Evolutionary conservation across 2,797 vertebrate species (phyloP).

Genomic region (Arrhamphus sclerolepis): DNA sequence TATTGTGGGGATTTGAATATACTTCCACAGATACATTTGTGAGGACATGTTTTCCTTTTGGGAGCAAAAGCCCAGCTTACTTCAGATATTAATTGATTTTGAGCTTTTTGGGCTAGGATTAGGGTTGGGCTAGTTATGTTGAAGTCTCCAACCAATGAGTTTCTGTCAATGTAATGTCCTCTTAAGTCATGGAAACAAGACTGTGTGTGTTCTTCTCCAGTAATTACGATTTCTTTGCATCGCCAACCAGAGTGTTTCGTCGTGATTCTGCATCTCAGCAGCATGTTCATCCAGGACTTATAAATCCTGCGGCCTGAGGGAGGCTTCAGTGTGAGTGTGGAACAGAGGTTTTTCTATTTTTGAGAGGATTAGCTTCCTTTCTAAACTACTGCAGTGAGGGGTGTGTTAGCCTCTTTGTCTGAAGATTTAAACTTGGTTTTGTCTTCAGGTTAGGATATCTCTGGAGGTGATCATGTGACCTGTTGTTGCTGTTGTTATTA

Average conservation of each 20-base stretch:
- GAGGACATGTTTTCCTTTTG: too few species aligned
- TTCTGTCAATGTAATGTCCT: neutral
- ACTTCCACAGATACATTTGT: too few species aligned
- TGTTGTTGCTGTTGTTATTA: too few species aligned
- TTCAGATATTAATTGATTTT: neutral
- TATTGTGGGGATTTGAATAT: too few species aligned
- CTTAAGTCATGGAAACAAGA: neutral
- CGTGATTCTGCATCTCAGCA: conserved; percentile 20
- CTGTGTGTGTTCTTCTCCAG: conserved; percentile 10
- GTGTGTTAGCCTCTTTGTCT: too few species aligned
- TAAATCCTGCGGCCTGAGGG: conserved; percentile 24
- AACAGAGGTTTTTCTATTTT: conserved; percentile 3
- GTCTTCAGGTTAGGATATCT: too few species aligned
- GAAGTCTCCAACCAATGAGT: neutral
- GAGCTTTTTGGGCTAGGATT: neutral
- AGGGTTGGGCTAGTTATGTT: neutral
- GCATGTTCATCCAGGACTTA: conserved; percentile 22
- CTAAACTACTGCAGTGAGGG: neutral
- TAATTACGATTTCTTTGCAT: conserved; percentile 20
- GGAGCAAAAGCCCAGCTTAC: neutral
- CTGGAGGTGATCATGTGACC: too few species aligned
- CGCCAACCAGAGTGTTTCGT: conserved; percentile 5
- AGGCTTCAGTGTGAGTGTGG: neutral
- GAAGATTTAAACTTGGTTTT: too few species aligned
- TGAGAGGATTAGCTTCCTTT: neutral